Evolutionary conservation across 2,113 vertebrate species (phyloP).

Genomic region (Tautogolabrus adspersus): DNA sequence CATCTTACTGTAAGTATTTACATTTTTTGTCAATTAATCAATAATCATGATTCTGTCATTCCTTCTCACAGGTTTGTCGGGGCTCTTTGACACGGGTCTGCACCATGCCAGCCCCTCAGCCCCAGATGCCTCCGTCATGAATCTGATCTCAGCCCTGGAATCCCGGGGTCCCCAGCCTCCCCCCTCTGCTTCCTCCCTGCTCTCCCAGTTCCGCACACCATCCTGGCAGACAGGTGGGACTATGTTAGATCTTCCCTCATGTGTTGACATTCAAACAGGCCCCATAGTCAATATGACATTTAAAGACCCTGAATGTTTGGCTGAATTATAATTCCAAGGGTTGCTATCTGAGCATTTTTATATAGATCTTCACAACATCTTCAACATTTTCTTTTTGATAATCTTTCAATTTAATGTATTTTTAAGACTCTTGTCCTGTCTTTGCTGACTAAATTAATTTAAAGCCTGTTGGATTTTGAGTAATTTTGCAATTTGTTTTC

Average conservation of each 20-base stretch:
- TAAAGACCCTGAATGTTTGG: constrained; percentile 44
- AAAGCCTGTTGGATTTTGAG: constrained; percentile 31
- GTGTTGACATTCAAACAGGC: constrained; percentile 70
- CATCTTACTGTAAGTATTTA: not conserved
- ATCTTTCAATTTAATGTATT: not conserved
- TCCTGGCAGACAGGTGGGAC: constrained; percentile 95
- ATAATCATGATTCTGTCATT: constrained; percentile 25
- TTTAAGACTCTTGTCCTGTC: not conserved
- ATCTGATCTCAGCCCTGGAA: constrained; percentile 95
- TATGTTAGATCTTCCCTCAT: constrained; percentile 44
- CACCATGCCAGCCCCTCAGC: constrained; percentile 91
- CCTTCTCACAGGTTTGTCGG: constrained; percentile 86
- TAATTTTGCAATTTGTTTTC: constrained; percentile 61
- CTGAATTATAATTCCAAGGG: constrained; percentile 44
- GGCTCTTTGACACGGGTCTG: constrained; percentile 93
- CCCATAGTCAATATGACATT: constrained; percentile 71
- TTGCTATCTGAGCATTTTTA: constrained; percentile 9
- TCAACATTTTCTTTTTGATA: not conserved
- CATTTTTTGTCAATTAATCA: not conserved
- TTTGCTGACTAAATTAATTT: constrained; percentile 3
- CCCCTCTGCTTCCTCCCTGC: constrained; percentile 93
- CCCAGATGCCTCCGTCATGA: constrained; percentile 95
- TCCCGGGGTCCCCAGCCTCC: constrained; percentile 93
- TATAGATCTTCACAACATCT: not conserved
- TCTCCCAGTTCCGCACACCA: constrained; percentile 95